Evolutionary conservation across 1,140 invertebrate genomes (phyloP), one percentile per base, ranked within the genome.

Genomic region (Ganaspis sp.): DNA sequence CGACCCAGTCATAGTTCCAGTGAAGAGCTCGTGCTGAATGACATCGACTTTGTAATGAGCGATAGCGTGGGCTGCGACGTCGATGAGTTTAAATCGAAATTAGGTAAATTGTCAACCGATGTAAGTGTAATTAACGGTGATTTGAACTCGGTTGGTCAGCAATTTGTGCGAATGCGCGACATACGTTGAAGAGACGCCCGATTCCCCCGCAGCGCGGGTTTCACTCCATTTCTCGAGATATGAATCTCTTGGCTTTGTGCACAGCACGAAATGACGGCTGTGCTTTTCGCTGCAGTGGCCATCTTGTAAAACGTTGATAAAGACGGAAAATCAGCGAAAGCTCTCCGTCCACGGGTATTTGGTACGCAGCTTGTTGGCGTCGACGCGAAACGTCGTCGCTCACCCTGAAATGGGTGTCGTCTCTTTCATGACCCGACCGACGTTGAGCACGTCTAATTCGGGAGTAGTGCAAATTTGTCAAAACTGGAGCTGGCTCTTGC

Each of bases 241-340:
- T 91, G 89, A 90, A 89, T 90, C 88, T 91, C 88, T 88, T 86
- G 82, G 84, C 76, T 88, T 90, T 89, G 83, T 87, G 83, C 85
- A 83, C 84, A 86, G 87, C 82, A 73, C 69, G 75, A 72, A 69
- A 85, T 77, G 76, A 70, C 78, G 69, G 81, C 82, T 87, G 87
- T 85, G 85, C 77, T 90, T 90, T 87, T 87, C 85, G 86, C 85
- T 85, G 83, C 70, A 73, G 83, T 85, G 83, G 74, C 83, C 75
- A 45, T 34, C 0, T 71, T 49, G 71, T 72, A 73, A 75, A 73
- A 73, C 45, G 77, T 76, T 69, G 71, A 70, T 21, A 37, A 45
- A 45, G 75, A 15, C 58, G 12, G 40, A 72, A 29, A 72, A 54
- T 38, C 26, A 29, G 12, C 29, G 23, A 54, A 53, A 73, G 45